Percentiles rank a stretch among this genome's conserved stretches.
Evolutionary conservation across 2,113 vertebrate genomes (phyloP).

Genomic region (Lanius ludovicianus): DNA sequence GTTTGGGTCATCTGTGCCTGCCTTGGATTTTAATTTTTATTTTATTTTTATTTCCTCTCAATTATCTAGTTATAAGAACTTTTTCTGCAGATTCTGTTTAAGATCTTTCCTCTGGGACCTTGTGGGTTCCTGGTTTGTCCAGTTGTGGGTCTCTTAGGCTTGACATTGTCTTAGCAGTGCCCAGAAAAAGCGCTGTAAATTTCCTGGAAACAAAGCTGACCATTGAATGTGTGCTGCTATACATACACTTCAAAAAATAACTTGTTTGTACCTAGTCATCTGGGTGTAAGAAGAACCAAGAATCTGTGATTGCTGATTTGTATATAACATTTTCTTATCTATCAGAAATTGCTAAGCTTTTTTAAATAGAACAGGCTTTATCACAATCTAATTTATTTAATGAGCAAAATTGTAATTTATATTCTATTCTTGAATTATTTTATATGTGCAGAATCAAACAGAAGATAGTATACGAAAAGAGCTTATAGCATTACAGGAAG

Average conservation of each 20-base stretch:
- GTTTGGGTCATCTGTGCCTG: background rate
- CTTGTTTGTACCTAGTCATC: background rate
- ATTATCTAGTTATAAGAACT: background rate
- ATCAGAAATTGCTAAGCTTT: background rate
- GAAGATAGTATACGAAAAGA: constrained; percentile 97
- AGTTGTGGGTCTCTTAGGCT: background rate
- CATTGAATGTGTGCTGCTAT: background rate
- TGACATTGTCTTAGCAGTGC: background rate
- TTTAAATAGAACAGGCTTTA: background rate
- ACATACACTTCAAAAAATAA: background rate
- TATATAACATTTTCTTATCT: background rate
- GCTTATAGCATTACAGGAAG: constrained; percentile 93
- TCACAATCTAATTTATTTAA: background rate
- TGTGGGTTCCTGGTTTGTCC: background rate
- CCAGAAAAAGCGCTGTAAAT: background rate
- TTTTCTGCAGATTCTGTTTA: background rate
- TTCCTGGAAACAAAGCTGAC: background rate
- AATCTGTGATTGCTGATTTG: background rate
- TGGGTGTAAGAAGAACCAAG: background rate
- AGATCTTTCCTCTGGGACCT: background rate
- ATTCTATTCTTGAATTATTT: background rate
- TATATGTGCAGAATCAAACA: constrained; percentile 86
- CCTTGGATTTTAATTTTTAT: background rate
- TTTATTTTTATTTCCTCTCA: background rate
- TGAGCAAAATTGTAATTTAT: background rate